A percentile compares a stretch with the other conserved stretches of the same genome.
These are phyloP conservation scores for Brachionus koreanus DNA, from an alignment of 1,140 invertebrate genomes.

Conservation along the genomic window DNA sequence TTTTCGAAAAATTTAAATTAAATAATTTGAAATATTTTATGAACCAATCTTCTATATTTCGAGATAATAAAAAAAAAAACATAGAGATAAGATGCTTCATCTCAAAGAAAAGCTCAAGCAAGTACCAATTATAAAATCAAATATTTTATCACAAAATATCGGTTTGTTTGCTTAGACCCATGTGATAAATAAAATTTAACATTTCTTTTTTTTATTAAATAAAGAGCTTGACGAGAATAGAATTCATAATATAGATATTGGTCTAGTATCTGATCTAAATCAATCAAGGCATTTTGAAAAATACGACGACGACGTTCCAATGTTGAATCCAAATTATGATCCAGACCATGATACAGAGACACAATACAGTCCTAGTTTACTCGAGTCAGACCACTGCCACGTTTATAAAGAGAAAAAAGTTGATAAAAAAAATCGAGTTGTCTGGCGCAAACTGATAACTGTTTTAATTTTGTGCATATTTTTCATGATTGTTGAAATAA, in stretches of 20 bases:
- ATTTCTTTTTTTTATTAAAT: neutral
- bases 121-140: neutral
- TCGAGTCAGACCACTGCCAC: constrained; percentile 28
- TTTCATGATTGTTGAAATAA: constrained; percentile 86
- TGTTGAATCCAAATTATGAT: constrained; percentile 34
- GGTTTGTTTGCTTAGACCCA: neutral
- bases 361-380: neutral
- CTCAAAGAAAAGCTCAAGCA: neutral
- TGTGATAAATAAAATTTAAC: constrained; percentile 15
- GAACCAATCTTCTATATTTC: neutral
- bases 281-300: neutral
- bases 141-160: constrained; percentile 5
- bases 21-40: constrained; percentile 31
- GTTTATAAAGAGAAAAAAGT: neutral
- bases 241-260: neutral
- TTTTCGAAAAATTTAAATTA: neutral
- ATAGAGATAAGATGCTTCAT: constrained; percentile 25
- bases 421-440: neutral
- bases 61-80: neutral
- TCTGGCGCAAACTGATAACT: constrained; percentile 65
- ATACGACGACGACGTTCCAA: constrained; percentile 14
- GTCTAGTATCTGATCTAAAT: constrained; percentile 1
- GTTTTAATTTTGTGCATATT: constrained; percentile 81
- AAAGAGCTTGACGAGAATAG: constrained; percentile 10
- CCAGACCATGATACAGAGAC: neutral